phyloP scores from a whole-genome alignment of 2,888 invertebrate genomes.

The Panzeria rudis region DNA sequence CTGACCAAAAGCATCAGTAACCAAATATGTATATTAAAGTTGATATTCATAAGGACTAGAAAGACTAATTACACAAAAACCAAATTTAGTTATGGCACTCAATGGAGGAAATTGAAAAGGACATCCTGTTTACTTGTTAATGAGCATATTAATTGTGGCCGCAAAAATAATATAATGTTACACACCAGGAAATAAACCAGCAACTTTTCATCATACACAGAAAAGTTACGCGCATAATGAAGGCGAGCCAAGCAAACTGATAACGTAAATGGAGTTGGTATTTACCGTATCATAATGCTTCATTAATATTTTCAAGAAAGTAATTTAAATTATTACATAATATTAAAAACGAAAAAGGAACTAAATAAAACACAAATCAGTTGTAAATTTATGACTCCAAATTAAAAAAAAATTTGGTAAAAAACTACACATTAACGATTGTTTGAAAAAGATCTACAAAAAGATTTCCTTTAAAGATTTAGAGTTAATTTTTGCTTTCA shows the following conservation, averaged over 20 bases:
- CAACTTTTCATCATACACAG: constrained; percentile 14
- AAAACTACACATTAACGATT: neutral
- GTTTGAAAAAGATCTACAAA: neutral
- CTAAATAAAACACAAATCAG: constrained; percentile 20
- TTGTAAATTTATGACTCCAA: constrained; percentile 39
- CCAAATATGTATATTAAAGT: constrained; percentile 25
- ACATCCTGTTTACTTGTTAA: constrained; percentile 63
- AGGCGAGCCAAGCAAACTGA: neutral
- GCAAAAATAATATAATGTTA: constrained; percentile 28
- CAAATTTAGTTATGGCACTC: constrained; percentile 55
- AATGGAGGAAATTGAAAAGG: constrained; percentile 23
- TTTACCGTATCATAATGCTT: constrained; percentile 50
- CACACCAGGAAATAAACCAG: constrained; percentile 32
- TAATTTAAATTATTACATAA: constrained; percentile 17
- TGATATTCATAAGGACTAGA: neutral
- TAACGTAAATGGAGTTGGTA: constrained; percentile 13
- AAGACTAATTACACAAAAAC: neutral
- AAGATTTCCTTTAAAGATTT: neutral
- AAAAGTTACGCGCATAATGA: neutral
- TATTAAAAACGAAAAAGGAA: neutral
- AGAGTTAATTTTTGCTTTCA: neutral
- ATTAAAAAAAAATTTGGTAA: neutral
- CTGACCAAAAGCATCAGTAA: constrained; percentile 11
- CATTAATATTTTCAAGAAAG: constrained; percentile 25
- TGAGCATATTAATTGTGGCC: constrained; percentile 64